Conservation (phyloP, 2,888 invertebrate species). For the Cryptocephalus primarius region DNA sequence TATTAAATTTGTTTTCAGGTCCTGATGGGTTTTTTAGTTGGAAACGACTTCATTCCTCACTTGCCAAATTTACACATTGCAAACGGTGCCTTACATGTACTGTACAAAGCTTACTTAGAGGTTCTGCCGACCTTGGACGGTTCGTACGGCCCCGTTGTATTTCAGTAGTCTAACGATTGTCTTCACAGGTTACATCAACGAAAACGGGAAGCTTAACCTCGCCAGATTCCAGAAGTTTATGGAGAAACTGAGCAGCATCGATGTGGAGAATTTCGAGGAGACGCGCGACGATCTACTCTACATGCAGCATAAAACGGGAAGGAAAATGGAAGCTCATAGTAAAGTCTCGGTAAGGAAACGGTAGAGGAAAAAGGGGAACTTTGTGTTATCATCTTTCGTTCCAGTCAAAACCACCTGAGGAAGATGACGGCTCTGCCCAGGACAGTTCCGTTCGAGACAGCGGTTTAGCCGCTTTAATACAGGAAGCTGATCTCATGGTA, state of each 20-base stretch:
- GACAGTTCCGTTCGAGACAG: constrained; percentile 5
- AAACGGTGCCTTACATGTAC: constrained; percentile 74
- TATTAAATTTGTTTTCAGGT: constrained; percentile 36
- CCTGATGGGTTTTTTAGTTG: constrained; percentile 91
- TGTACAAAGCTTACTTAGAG: constrained; percentile 81
- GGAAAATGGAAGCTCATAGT: constrained; percentile 25
- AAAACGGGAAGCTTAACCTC: constrained; percentile 74
- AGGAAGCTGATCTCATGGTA: constrained; percentile 49
- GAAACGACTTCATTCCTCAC: constrained; percentile 97
- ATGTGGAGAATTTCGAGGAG: constrained; percentile 65
- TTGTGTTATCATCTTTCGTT: too few species aligned
- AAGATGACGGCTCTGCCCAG: too few species aligned
- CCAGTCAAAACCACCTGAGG: too few species aligned
- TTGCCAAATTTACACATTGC: constrained; percentile 90
- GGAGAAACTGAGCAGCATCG: constrained; percentile 60
- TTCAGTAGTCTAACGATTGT: too few species aligned
- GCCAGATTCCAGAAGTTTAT: constrained; percentile 77
- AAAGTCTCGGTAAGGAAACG: constrained; percentile 15
- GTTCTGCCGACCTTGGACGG: constrained; percentile 80
- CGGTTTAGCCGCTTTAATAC: constrained; percentile 50
- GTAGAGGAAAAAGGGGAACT: too few species aligned
- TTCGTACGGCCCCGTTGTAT: constrained; percentile 30
- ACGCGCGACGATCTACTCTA: constrained; percentile 73
- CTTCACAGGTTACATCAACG: constrained; percentile 78
- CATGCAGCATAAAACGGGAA: constrained; percentile 68